phyloP scores from a whole-genome alignment of 2,113 vertebrate species.

The Antigone vipio region DNA sequence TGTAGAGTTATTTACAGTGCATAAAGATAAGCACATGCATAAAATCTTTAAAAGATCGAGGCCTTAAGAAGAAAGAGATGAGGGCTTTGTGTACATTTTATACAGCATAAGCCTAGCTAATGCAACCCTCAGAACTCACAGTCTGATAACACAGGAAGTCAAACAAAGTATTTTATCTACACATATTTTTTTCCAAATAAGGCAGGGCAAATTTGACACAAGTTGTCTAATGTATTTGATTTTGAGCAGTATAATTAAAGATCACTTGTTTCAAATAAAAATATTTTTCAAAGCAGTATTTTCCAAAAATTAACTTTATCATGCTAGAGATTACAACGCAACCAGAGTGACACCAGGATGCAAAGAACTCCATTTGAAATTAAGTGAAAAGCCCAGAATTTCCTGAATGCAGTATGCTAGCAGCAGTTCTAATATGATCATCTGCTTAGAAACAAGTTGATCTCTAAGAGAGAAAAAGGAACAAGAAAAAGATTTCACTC shows the following conservation, averaged over 20 bases:
- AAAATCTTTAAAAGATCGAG: too few species aligned
- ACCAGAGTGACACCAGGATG: background rate
- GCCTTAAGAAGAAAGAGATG: too few species aligned
- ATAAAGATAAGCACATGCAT: too few species aligned
- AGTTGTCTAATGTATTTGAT: background rate
- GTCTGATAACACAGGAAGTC: too few species aligned
- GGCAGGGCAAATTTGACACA: background rate
- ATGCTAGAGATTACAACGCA: background rate
- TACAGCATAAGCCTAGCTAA: too few species aligned
- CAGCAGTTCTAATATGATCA: background rate
- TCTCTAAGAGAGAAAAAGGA: background rate
- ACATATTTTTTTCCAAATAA: background rate
- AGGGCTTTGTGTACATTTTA: too few species aligned
- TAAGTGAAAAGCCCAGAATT: background rate
- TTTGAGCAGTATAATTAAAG: background rate
- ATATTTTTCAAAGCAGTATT: background rate
- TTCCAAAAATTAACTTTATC: background rate
- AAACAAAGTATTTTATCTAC: background rate
- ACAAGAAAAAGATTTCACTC: background rate
- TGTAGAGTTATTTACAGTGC: background rate
- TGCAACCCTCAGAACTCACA: too few species aligned
- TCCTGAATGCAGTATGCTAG: background rate
- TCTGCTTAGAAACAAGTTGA: background rate
- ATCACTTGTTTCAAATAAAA: background rate
- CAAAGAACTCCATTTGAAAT: background rate